Percentiles rank a stretch among this genome's conserved stretches.
phyloP scores from a whole-genome alignment of 2,888 invertebrate genomes.

The Notodonta ziczac region DNA sequence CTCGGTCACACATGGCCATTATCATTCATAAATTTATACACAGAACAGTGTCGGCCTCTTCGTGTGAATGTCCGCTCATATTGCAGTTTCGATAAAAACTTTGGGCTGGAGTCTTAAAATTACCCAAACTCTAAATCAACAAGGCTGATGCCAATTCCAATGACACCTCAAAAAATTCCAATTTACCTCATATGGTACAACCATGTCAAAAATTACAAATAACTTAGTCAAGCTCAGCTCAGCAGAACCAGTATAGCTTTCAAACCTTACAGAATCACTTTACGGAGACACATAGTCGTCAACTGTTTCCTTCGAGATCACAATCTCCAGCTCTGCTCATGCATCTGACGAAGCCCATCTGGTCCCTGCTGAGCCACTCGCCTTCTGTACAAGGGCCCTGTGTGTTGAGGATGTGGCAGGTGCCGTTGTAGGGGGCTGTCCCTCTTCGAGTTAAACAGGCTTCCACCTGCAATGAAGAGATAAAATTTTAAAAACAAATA shows the following conservation, averaged over 20 bases:
- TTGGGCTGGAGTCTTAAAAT: too few species aligned
- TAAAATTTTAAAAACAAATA: background rate
- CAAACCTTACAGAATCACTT: background rate
- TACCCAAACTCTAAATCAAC: too few species aligned
- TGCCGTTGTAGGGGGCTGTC: conserved; percentile 86
- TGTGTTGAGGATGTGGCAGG: conserved; percentile 91
- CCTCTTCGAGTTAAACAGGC: conserved; percentile 86
- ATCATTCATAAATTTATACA: too few species aligned
- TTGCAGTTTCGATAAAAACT: too few species aligned
- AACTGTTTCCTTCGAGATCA: conserved; percentile 43
- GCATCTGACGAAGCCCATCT: conserved; percentile 81
- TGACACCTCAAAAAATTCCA: too few species aligned
- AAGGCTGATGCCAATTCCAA: too few species aligned
- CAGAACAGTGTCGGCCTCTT: too few species aligned
- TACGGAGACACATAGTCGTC: conserved; percentile 21
- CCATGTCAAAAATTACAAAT: too few species aligned
- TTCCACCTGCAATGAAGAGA: conserved; percentile 60
- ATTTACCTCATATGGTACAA: too few species aligned
- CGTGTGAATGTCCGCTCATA: too few species aligned
- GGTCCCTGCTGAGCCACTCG: conserved; percentile 77
- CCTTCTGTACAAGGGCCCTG: conserved; percentile 91
- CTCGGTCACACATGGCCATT: too few species aligned
- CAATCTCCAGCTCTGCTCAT: conserved; percentile 86
- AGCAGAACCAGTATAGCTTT: background rate
- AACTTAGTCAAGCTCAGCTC: too few species aligned